Base-by-base conservation (phyloP, 2,113 vertebrate species). In the Coryphaenoides rupestris region DNA sequence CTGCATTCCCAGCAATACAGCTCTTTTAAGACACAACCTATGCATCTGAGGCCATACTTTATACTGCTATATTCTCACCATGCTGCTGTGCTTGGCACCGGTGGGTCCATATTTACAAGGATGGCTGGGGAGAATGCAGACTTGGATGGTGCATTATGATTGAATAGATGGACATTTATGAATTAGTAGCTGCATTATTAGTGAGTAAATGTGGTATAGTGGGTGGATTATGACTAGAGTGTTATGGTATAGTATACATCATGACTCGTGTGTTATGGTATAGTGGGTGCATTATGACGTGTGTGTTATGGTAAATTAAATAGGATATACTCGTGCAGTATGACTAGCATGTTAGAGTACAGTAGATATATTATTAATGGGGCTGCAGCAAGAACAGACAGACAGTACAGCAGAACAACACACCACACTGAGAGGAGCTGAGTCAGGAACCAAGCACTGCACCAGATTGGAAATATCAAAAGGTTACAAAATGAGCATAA, bases 341-440 rank as follows among this genome's bases (percentile, higher is more conserved):
- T 14, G 54, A 22, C 54, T 21, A 14, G 19, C 22, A 16, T 62
- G 21, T 22, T 21, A 21, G 1, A 10, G n/a, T 40, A 49, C 0
- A 2, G 21, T 62, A 46, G 26, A 3, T 63, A 62, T 21, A 75
- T 73, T 63, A 78, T 69, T 72, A 23, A 69, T 73, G 50, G 56
- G 14, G 15, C 1, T 56, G 59, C 6, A 3, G 52, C 69, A 61
- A 26, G 10, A 49, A 52, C 40, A 45, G 58, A 56, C 2, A 15
- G 19, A 53, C 55, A 5, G n/a, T 6, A 45, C 55, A 24, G 21
- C 22, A 59, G 1, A 9, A 13, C 3, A 50, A 50, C 47, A n/a
- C 17, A n/a, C 17, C 5, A 50, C 47, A 50, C 14, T 50, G 3
- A 50, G 47, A 50, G 13, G 22, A 58, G 63, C 33, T 60, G 24